Percentiles rank a stretch among this genome's conserved stretches.
phyloP scores from a whole-genome alignment of 2,113 vertebrate species.

The Pelecanoides urinatrix region DNA sequence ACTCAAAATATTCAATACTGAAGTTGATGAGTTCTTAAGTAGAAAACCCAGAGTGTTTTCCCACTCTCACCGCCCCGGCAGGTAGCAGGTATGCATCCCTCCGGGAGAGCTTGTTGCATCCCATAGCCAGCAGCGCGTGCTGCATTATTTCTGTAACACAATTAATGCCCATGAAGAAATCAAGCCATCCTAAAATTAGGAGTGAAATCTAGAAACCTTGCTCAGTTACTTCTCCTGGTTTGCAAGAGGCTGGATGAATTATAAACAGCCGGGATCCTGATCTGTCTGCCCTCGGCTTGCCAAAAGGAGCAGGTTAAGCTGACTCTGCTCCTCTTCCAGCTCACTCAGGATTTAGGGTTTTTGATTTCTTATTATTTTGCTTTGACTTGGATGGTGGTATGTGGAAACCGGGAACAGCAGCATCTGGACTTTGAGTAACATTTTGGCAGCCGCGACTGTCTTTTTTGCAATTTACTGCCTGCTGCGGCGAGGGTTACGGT shows the following conservation, averaged over 20 bases:
- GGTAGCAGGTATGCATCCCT: background rate
- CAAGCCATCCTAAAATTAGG: background rate
- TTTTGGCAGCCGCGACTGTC: background rate
- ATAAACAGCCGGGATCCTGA: rapidly evolving
- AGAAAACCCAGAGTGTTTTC: background rate
- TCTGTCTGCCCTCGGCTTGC: background rate
- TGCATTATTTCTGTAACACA: background rate
- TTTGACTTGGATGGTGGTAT: background rate
- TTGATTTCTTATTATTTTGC: background rate
- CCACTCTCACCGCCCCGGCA: rapidly evolving
- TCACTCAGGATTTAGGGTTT: background rate
- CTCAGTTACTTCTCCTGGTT: background rate
- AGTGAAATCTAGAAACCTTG: background rate
- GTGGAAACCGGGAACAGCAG: background rate
- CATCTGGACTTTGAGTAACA: background rate
- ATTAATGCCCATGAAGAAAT: background rate
- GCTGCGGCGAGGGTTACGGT: background rate
- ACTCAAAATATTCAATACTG: rapidly evolving
- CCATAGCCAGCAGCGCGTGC: background rate
- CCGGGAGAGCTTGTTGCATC: background rate
- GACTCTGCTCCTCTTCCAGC: background rate
- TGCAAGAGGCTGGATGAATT: background rate
- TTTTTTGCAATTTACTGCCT: conserved; percentile 11
- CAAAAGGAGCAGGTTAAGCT: conserved; percentile 25
- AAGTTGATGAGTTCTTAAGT: background rate